Evolutionary conservation across 2,797 vertebrate species (phyloP).

Genomic region (Microtus agrestis): DNA sequence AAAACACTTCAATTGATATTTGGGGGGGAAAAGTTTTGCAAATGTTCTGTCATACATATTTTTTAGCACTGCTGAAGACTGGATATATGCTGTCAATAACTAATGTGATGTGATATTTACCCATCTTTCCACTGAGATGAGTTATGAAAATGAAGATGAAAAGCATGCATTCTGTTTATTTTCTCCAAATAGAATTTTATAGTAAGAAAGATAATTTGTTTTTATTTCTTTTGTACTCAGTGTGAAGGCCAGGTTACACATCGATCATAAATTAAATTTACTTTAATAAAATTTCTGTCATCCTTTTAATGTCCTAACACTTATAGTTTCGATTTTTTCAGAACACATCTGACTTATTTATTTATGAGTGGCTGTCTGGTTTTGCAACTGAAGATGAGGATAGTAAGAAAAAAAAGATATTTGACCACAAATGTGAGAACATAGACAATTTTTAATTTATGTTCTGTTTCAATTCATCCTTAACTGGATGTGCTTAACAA

Average conservation of each 20-base stretch:
- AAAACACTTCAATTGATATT: conserved; percentile 35
- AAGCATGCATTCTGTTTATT: background rate
- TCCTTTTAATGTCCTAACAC: background rate
- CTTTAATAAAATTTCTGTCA: background rate
- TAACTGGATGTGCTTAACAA: background rate
- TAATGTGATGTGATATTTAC: background rate
- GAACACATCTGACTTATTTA: background rate
- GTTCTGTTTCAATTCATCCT: background rate
- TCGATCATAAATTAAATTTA: background rate
- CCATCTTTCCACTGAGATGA: conserved; percentile 40
- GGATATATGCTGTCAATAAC: background rate
- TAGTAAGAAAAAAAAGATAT: background rate
- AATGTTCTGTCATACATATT: background rate
- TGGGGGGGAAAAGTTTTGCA: background rate
- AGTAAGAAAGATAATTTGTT: background rate
- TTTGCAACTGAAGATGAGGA: background rate
- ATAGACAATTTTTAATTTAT: background rate
- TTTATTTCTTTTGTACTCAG: background rate
- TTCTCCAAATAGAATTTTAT: background rate
- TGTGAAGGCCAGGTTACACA: background rate
- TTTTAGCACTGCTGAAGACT: background rate
- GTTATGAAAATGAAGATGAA: conserved; percentile 11
- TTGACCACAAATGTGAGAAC: background rate
- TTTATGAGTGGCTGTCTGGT: background rate
- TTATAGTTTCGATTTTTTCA: conserved; percentile 26